Evolutionary conservation across 2,888 invertebrate species (phyloP).

Genomic region (Nudaria mundana): DNA sequence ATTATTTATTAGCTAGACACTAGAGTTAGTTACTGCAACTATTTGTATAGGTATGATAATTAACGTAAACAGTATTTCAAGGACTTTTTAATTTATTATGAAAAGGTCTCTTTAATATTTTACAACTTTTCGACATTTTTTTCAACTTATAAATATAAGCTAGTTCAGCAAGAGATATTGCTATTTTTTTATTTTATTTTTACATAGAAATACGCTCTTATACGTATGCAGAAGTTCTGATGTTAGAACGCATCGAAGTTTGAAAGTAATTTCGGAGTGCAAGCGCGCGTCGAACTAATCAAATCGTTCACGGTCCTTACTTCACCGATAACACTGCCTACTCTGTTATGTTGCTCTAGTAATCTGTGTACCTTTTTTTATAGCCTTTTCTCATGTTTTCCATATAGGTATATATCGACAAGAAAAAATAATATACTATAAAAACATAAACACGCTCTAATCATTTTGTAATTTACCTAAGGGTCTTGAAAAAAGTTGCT

Average conservation of each 20-base stretch:
- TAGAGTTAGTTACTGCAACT: not conserved
- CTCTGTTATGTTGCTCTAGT: conserved; percentile 57
- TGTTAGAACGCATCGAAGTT: conserved; percentile 55
- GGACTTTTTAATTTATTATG: not conserved
- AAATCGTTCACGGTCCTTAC: conserved; percentile 76
- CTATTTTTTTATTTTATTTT: no score
- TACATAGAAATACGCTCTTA: conserved; percentile 51
- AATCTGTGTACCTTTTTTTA: conserved; percentile 38
- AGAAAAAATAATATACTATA: no score
- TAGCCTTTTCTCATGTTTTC: conserved; percentile 27
- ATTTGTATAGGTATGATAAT: no score
- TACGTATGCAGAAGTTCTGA: conserved; percentile 52
- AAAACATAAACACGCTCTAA: no score
- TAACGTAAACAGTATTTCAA: no score
- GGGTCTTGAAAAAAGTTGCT: no score
- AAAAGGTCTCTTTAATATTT: not conserved
- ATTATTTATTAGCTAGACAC: conserved; percentile 22
- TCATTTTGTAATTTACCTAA: no score
- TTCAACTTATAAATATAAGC: no score
- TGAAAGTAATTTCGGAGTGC: conserved; percentile 77
- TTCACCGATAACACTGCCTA: conserved; percentile 62
- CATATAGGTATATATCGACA: no score
- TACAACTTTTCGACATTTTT: no score
- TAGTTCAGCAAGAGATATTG: no score
- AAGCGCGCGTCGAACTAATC: conserved; percentile 76